phyloP scores from a whole-genome alignment of 2,888 invertebrate species.

The Pseudoips prasinana region DNA sequence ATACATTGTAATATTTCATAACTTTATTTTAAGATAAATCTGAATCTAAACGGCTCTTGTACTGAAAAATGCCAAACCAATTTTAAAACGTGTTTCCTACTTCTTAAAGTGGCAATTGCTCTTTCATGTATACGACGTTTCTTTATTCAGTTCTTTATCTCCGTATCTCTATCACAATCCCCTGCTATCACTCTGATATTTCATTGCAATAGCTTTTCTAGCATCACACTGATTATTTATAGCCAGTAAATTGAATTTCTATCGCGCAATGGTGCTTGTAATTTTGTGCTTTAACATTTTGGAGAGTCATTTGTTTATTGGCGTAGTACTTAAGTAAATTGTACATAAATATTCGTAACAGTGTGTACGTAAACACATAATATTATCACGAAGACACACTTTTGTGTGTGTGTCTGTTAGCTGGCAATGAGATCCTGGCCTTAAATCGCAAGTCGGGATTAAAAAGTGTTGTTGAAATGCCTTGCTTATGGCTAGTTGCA shows the following conservation, averaged over 20 bases:
- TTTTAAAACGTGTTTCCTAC: too few species aligned
- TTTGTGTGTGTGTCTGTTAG: background rate
- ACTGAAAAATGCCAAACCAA: too few species aligned
- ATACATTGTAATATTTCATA: too few species aligned
- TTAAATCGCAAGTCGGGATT: too few species aligned
- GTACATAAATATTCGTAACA: background rate
- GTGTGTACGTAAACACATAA: background rate
- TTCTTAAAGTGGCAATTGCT: too few species aligned
- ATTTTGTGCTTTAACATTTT: conserved; percentile 30
- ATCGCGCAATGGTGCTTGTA: conserved; percentile 39
- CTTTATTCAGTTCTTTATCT: background rate
- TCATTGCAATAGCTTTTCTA: conserved; percentile 47
- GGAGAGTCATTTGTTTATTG: conserved; percentile 32
- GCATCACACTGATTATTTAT: conserved; percentile 44
- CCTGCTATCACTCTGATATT: conserved; percentile 37
- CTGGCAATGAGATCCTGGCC: too few species aligned
- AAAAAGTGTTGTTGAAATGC: too few species aligned
- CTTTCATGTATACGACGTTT: too few species aligned
- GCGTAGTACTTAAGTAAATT: conserved; percentile 7
- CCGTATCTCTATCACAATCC: conserved; percentile 38
- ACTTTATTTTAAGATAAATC: too few species aligned
- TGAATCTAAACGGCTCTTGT: too few species aligned
- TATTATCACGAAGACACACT: background rate
- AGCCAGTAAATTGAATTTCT: conserved; percentile 51
- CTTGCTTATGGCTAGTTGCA: too few species aligned